phyloP scores from a whole-genome alignment of 2,113 vertebrate species.

The Turdus rufiventris region DNA sequence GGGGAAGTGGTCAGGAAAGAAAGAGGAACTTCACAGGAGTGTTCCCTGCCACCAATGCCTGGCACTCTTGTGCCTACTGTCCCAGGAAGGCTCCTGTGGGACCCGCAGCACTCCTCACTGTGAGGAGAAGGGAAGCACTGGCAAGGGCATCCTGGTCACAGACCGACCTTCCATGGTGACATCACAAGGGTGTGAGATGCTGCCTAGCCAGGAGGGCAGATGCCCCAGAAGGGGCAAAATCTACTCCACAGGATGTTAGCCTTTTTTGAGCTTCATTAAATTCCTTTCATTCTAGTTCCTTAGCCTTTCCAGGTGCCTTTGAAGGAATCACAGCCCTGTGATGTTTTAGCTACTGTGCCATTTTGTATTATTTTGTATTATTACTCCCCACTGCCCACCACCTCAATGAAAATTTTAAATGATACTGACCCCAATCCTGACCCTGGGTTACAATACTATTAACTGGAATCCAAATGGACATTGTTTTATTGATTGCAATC shows the following conservation, averaged over 20 bases:
- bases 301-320: background rate
- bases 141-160: too few species aligned
- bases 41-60: rapidly evolving
- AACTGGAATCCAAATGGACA: background rate
- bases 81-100: background rate
- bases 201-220: background rate
- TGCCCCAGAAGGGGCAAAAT: background rate
- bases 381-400: rapidly evolving
- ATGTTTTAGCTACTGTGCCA: rapidly evolving
- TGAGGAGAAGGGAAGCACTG: rapidly evolving
- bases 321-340: background rate
- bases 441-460: background rate
- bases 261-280: background rate
- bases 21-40: background rate
- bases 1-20: background rate
- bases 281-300: background rate
- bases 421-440: background rate
- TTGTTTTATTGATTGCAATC: background rate
- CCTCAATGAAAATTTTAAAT: background rate
- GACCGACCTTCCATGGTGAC: rapidly evolving
- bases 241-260: background rate
- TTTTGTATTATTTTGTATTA: background rate
- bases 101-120: rapidly evolving
- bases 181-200: background rate
- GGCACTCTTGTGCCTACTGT: rapidly evolving